Evolutionary conservation across 1,140 invertebrate species (phyloP), one percentile per base, ranked within the genome.

Genomic region (Bombus difficillimus): DNA sequence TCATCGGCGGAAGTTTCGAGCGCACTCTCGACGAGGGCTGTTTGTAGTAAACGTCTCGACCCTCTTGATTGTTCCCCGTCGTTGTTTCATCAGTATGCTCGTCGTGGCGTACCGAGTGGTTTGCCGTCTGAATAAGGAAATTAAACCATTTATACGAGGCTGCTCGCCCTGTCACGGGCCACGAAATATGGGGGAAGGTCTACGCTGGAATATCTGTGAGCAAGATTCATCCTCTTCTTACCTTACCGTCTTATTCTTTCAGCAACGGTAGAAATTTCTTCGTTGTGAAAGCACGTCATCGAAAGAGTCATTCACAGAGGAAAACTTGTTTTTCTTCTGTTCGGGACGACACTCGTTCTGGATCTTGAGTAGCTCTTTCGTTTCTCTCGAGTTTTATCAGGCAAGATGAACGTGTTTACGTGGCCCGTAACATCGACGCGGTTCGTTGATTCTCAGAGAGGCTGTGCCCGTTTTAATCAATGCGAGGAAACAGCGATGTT

Each of bases 41-140:
- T 90, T 90, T 86, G 83, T 76, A 72, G 86, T 86, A 90, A 90
- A 88, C 89, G 87, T 82, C 89, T 86, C 43, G 80, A 86, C 75
- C 71, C 77, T 83, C 86, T 86, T 88, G 89, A 90, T 90, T 88
- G 86, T 90, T 76, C 83, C 66, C 66, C 66, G 89, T 90, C 87
- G 82, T 86, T 81, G 88, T 90, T 90, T 77, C 86, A 86, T 90
- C 88, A 80, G 89, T 90, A 88, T 86, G 81, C 83, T 75, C 62
- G 62, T 74, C 86, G 69, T 77, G 76, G 74, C 76, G 43, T 53
- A 43, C 41, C 39, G 73, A 83, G 80, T 88, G 82, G 86, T 82
- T 90, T 82, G 80, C 76, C 76, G 79, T 53, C 71, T 72, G 88
- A 90, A 90, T 88, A 88, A 90, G 86, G 83, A 88, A 90, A 90